phyloP scores from a whole-genome alignment of 2,797 vertebrate species.

The Serranus cabrilla region DNA sequence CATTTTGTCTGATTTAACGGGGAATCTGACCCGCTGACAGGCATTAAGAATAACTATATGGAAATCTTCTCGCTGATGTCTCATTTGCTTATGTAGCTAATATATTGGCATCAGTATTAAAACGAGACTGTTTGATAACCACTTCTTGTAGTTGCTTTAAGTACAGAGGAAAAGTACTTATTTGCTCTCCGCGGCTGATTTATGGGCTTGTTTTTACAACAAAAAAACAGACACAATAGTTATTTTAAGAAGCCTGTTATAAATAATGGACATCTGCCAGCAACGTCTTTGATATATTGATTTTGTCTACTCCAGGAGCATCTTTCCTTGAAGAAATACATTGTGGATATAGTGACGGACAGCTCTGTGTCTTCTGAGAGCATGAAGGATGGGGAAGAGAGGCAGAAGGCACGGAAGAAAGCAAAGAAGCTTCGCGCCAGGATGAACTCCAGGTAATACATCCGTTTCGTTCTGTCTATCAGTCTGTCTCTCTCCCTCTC shows the following conservation, averaged over 20 bases:
- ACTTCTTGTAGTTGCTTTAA: not conserved
- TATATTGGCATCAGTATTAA: too few species aligned
- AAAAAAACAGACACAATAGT: not conserved
- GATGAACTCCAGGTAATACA: constrained; percentile 94
- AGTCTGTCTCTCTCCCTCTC: constrained; percentile 9
- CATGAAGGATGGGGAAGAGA: constrained; percentile 92
- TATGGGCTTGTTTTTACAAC: constrained; percentile 7
- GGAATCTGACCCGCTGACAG: too few species aligned
- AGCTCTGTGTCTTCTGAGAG: constrained; percentile 88
- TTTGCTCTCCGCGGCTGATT: not conserved
- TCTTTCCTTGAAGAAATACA: constrained; percentile 97
- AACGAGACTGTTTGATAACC: too few species aligned
- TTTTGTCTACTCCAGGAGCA: constrained; percentile 90
- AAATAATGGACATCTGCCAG: not conserved
- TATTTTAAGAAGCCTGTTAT: not conserved
- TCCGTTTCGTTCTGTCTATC: constrained; percentile 20
- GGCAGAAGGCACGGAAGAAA: constrained; percentile 95
- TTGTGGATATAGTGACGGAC: constrained; percentile 94
- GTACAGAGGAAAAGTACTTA: not conserved
- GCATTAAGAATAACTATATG: too few species aligned
- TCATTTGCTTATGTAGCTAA: too few species aligned
- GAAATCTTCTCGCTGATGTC: too few species aligned
- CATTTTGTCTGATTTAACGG: too few species aligned
- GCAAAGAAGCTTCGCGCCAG: constrained; percentile 96
- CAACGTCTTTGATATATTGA: constrained; percentile 21